Evolutionary conservation across 2,113 vertebrate genomes (phyloP), one percentile per base, ranked within the genome.

Genomic region (Rissa tridactyla): DNA sequence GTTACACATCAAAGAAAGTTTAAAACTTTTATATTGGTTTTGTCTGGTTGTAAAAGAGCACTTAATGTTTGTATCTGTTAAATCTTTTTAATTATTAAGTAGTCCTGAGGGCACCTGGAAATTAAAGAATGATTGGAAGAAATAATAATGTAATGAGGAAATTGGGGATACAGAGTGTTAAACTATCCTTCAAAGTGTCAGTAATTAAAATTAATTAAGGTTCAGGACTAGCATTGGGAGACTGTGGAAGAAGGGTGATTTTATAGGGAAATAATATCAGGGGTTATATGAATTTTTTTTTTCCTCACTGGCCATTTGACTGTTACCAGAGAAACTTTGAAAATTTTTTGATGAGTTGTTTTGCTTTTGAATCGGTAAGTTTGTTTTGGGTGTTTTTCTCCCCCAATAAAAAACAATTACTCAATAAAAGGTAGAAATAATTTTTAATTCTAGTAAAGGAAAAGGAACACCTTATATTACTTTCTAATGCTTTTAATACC

Each of bases 81-180:
- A 91, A 92, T 65, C 25, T 52, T 83, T 94, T 94, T 88, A 93
- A 78, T 93, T 94, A 84, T 94, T 96, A 85, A 95, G 85, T 85
- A 69, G 66, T 94, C 76, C 60, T 58, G 75, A 82, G 77, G 82
- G 82, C 58, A 83, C 51, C 91, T 94, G 69, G 47, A 96, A 96
- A 97, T 96, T 84, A 85, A 91, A 95, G 95, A 54, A 64, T 90
- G 71, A 92, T 83, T 91, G 70, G 89, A 94, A 97, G 93, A 92
- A 96, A 97, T 94, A 95, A 83, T 86, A 93, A 91, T 8, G 0
- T 92, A 36, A 89, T 79, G 36, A 95, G 72, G n/a, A 94, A 92
- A 93, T 73, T 75, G 12, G 77, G 84, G 86, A 94, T 92, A 40
- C 26, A 89, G 87, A 38, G 23, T 82, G 69, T 77, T 97, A 95